These are phyloP conservation scores for Lepidurus couesii DNA, from an alignment of 1,140 invertebrate genomes.

Conservation along the genomic window DNA sequence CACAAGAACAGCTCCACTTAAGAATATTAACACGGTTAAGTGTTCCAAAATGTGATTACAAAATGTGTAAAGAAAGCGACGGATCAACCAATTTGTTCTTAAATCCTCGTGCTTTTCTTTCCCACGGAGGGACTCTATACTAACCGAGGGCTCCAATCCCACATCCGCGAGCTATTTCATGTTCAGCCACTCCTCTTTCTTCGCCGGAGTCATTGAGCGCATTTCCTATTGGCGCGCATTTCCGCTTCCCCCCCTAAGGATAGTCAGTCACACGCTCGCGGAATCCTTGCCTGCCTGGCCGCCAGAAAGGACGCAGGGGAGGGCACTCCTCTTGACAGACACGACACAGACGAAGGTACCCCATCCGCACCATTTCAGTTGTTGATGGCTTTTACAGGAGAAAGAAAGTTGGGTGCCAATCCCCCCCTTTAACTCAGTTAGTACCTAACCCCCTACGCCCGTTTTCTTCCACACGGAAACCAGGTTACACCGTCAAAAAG, in stretches of 20 bases:
- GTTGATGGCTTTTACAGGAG: conserved; percentile 5
- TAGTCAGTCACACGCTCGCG: not conserved
- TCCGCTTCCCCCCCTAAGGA: not conserved
- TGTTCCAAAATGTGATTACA: too few species aligned
- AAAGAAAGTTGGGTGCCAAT: conserved; percentile 10
- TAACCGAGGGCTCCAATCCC: not conserved
- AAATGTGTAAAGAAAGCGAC: too few species aligned
- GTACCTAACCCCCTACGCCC: not conserved
- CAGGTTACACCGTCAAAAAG: not conserved
- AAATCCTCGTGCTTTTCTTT: not conserved
- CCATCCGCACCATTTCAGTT: not conserved
- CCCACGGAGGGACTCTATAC: not conserved
- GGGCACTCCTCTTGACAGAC: not conserved
- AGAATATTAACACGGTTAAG: too few species aligned
- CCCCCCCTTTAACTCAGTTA: not conserved
- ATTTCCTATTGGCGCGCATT: conserved; percentile 19
- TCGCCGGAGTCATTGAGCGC: conserved; percentile 9
- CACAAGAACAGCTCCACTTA: too few species aligned
- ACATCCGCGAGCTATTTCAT: not conserved
- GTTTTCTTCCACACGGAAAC: not conserved
- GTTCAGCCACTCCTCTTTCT: conserved; percentile 1
- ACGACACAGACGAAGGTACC: not conserved
- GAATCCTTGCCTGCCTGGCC: not conserved
- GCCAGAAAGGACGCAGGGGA: conserved; percentile 7
- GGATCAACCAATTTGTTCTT: not conserved